Conservation (phyloP, 92 coral and sea anemone species). For the Palythoa grandiflora region DNA sequence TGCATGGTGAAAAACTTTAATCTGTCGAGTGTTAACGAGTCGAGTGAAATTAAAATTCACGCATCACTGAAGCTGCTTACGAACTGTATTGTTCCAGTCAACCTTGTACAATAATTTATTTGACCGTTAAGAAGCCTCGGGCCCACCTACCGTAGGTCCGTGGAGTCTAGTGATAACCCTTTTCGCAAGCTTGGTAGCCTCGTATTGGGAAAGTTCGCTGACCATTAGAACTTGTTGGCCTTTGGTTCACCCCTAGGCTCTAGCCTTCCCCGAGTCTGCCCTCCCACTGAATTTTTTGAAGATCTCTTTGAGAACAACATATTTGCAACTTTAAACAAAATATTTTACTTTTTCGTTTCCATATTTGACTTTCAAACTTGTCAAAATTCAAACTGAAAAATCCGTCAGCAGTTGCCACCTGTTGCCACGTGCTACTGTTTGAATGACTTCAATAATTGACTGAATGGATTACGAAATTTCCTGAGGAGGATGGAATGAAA, state of each 20-base stretch:
- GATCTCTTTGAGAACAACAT: not conserved
- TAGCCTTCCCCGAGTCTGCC: not conserved
- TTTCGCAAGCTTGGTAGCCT: not conserved
- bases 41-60: not conserved
- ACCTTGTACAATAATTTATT: conserved; percentile 8
- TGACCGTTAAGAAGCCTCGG: conserved; percentile 22
- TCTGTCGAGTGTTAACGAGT: too few relatives aligned
- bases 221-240: not conserved
- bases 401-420: not conserved
- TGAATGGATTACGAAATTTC: not conserved
- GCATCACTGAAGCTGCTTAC: conserved; percentile 8
- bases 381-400: not conserved
- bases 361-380: not conserved
- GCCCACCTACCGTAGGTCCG: conserved; percentile 24
- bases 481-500: not conserved
- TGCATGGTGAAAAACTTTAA: too few relatives aligned
- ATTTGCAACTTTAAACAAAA: not conserved
- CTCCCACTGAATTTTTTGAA: too few relatives aligned
- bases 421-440: not conserved
- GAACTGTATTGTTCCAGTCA: conserved; percentile 21
- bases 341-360: not conserved
- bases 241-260: not conserved
- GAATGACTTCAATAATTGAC: not conserved
- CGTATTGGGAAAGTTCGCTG: not conserved
- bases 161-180: not conserved